A percentile compares a stretch with the other conserved stretches of the same genome.
Conservation (phyloP, 2,797 vertebrate species). For the Hoplostethus atlanticus region DNA sequence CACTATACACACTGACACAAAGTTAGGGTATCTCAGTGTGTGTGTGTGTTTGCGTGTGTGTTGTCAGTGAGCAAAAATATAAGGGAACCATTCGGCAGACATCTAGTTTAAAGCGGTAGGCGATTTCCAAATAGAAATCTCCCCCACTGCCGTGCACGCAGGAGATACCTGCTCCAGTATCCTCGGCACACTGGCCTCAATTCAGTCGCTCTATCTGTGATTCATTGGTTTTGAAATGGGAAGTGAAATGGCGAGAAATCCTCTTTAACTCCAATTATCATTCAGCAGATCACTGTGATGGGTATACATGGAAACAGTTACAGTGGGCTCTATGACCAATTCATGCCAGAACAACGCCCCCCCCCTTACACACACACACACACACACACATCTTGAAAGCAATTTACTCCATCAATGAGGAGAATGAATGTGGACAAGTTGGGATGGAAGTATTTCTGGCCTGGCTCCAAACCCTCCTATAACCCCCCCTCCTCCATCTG, state of each 20-base stretch:
- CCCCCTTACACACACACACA: constrained; percentile 36
- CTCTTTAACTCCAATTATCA: constrained; percentile 70
- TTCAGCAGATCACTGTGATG: constrained; percentile 61
- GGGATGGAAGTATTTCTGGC: constrained; percentile 75
- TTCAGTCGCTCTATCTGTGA: constrained; percentile 39
- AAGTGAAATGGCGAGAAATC: constrained; percentile 72
- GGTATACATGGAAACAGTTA: constrained; percentile 69
- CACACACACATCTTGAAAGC: constrained; percentile 63
- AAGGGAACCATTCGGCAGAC: constrained; percentile 37
- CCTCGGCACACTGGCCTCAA: constrained; percentile 16
- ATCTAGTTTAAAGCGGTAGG: constrained; percentile 13
- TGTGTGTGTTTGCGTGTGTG: constrained; percentile 16
- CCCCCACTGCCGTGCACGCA: not conserved
- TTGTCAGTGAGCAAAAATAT: constrained; percentile 21
- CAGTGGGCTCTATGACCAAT: constrained; percentile 30
- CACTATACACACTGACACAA: not conserved
- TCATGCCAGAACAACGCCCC: constrained; percentile 22
- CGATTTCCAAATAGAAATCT: constrained; percentile 23
- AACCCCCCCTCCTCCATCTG: constrained; percentile 67
- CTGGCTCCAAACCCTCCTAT: constrained; percentile 64
- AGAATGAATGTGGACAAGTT: constrained; percentile 74
- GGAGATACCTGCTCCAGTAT: constrained; percentile 3
- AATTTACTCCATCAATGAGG: constrained; percentile 59
- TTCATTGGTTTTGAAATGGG: constrained; percentile 58
- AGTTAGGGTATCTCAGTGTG: not conserved